Evolutionary conservation across 2,888 invertebrate species (phyloP).

Genomic region (Oscheius onirici): DNA sequence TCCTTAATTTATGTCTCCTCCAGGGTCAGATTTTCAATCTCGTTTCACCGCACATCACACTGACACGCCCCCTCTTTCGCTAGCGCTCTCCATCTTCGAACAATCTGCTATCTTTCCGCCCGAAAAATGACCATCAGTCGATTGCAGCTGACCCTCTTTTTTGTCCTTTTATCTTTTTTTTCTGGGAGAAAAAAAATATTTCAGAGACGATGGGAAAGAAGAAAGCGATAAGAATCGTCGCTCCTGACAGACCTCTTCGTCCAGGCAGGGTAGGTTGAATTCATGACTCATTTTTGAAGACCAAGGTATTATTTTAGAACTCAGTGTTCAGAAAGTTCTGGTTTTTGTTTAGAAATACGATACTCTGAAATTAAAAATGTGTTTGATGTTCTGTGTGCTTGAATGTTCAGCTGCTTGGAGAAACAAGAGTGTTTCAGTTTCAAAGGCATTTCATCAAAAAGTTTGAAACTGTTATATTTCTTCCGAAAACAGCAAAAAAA

Average conservation of each 20-base stretch:
- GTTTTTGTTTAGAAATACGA: background rate
- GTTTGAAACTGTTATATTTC: too few species aligned
- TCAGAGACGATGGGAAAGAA: conserved; percentile 51
- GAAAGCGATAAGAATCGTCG: conserved; percentile 44
- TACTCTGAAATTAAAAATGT: too few species aligned
- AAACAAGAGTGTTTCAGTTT: too few species aligned
- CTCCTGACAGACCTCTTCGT: conserved; percentile 43
- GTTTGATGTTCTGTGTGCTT: background rate
- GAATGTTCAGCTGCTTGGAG: background rate
- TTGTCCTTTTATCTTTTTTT: background rate
- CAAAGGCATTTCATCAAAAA: too few species aligned
- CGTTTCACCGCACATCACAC: background rate
- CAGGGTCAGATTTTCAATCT: conserved; percentile 21
- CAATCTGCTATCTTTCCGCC: background rate
- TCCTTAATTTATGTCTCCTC: conserved; percentile 7
- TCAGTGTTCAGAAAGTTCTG: background rate
- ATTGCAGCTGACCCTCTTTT: background rate
- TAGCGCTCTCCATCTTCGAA: too few species aligned
- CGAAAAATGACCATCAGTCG: conserved; percentile 26
- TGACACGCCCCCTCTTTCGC: conserved; percentile 1
- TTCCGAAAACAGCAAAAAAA: too few species aligned
- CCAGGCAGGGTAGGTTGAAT: conserved; percentile 43
- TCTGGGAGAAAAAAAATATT: too few species aligned
- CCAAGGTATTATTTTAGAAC: background rate
- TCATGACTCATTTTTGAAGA: background rate